Percentiles rank a stretch among this genome's conserved stretches.
phyloP scores from a whole-genome alignment of 1,140 invertebrate species.

The Lordiphosa clarofinis region DNA sequence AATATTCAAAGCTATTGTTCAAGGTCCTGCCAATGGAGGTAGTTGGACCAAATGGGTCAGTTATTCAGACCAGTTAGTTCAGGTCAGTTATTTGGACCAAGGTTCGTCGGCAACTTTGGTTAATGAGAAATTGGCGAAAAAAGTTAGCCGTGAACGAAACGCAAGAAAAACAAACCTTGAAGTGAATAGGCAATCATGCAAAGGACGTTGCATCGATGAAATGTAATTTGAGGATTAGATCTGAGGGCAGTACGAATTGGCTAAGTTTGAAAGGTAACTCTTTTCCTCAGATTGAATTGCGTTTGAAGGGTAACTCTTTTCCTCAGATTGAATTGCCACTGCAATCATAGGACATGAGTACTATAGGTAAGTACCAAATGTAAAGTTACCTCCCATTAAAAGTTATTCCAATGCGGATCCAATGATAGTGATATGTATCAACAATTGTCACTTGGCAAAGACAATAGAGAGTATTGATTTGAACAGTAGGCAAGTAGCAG shows the following conservation, averaged over 20 bases:
- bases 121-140: neutral
- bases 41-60: no score
- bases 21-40: no score
- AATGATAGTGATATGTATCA: neutral
- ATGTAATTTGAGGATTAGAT: neutral
- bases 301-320: neutral
- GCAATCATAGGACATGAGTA: neutral
- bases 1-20: no score
- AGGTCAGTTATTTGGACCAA: slow-evolving; percentile 2
- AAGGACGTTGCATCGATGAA: neutral
- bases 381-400: neutral
- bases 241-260: no score
- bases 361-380: neutral
- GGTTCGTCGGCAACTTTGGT: neutral
- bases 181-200: neutral
- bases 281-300: no score
- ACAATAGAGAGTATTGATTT: neutral
- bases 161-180: neutral
- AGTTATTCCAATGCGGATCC: neutral
- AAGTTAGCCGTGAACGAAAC: neutral
- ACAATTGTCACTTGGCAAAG: neutral
- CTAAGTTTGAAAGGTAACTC: neutral
- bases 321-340: neutral
- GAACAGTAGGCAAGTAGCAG: neutral
- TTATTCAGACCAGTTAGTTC: no score